phyloP scores from a whole-genome alignment of 1,140 invertebrate species.

The Habropoda laboriosa region DNA sequence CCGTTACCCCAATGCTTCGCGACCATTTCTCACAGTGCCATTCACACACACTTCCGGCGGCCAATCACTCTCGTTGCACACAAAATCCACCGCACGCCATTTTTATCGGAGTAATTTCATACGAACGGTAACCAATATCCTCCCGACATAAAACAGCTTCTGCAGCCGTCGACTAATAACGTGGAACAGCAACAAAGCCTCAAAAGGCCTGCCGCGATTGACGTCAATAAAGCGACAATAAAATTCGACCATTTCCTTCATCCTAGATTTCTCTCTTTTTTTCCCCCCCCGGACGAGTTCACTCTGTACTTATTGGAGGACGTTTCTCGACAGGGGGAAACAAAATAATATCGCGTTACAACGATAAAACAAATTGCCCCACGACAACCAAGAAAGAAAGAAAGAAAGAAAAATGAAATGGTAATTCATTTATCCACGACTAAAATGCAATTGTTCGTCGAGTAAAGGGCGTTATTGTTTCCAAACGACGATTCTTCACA shows the following conservation, averaged over 20 bases:
- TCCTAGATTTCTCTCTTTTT: background rate
- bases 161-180: background rate
- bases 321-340: too few relatives aligned
- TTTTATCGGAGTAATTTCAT: background rate
- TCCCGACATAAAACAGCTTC: background rate
- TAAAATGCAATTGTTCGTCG: background rate
- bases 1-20: too few relatives aligned
- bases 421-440: constrained; percentile 43
- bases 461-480: constrained; percentile 53
- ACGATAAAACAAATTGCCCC: too few relatives aligned
- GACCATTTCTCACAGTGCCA: too few relatives aligned
- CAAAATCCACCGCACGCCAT: too few relatives aligned
- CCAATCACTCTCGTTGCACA: too few relatives aligned
- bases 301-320: background rate
- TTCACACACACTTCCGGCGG: too few relatives aligned
- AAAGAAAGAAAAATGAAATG: constrained; percentile 16
- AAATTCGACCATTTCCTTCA: background rate
- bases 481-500: background rate
- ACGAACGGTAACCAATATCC: constrained; percentile 1
- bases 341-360: too few relatives aligned
- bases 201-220: too few relatives aligned
- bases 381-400: constrained; percentile 1
- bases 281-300: too few relatives aligned
- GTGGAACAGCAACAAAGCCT: background rate
- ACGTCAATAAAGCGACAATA: background rate